These are phyloP conservation scores for Hybognathus amarus DNA, from an alignment of 2,797 vertebrate species.

Conservation along the genomic window DNA sequence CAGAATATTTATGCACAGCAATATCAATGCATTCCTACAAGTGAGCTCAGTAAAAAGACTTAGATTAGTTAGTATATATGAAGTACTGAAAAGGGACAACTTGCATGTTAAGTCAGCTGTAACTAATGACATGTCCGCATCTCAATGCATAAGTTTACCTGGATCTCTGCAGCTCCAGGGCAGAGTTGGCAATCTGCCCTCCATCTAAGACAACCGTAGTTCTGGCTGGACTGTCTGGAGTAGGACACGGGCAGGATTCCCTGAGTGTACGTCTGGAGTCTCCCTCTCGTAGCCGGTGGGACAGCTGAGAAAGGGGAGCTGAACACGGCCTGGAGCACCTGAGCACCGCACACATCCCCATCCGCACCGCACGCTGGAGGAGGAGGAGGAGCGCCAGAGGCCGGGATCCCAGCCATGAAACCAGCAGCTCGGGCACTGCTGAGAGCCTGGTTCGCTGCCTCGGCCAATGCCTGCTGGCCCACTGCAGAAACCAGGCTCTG, in stretches of 20 bases:
- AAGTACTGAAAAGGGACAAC: neutral
- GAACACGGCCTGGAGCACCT: constrained; percentile 73
- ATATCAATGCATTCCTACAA: neutral
- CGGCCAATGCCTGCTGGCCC: constrained; percentile 70
- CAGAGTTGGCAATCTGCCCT: constrained; percentile 79
- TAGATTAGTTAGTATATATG: neutral
- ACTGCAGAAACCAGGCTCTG: constrained; percentile 74
- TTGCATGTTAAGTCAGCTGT: neutral
- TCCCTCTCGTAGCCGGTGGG: constrained; percentile 79
- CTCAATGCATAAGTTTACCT: constrained; percentile 77
- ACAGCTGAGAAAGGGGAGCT: constrained; percentile 79
- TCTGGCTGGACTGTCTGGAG: constrained; percentile 82
- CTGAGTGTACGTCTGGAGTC: constrained; percentile 95
- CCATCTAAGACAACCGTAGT: constrained; percentile 83
- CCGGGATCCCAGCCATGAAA: constrained; percentile 34
- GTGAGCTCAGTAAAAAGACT: neutral
- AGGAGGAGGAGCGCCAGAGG: constrained; percentile 56
- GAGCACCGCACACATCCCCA: constrained; percentile 77
- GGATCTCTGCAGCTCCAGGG: constrained; percentile 90
- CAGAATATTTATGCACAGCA: neutral
- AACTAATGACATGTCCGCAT: neutral
- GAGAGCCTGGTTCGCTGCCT: constrained; percentile 77
- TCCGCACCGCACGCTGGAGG: constrained; percentile 64
- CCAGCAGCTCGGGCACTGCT: constrained; percentile 47
- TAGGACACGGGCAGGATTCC: constrained; percentile 86